These are phyloP conservation scores for Rostratula benghalensis DNA, from an alignment of 2,113 vertebrate genomes.

Conservation along the genomic window DNA sequence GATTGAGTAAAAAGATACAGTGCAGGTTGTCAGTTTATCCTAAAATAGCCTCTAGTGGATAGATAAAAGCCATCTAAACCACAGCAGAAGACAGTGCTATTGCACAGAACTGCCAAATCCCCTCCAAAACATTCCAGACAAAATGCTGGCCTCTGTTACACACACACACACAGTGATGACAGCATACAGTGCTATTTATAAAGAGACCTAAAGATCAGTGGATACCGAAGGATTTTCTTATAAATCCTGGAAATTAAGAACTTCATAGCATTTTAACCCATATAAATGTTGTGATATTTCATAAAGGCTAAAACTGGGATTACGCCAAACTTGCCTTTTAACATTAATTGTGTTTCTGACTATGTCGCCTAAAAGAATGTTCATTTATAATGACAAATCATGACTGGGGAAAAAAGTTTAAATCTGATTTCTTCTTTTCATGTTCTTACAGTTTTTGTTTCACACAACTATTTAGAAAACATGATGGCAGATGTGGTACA, in stretches of 20 bases:
- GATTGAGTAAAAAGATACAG: constrained; percentile 53
- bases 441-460: background rate
- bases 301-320: background rate
- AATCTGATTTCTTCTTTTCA: background rate
- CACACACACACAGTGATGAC: background rate
- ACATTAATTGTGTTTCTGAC: background rate
- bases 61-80: constrained; percentile 38
- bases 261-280: background rate
- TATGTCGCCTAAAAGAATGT: background rate
- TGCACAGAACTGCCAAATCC: background rate
- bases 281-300: background rate
- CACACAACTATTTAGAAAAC: background rate
- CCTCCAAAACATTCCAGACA: background rate
- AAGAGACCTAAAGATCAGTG: background rate
- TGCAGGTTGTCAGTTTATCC: constrained; percentile 47
- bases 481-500: background rate
- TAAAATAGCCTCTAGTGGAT: constrained; percentile 50
- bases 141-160: background rate
- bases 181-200: background rate
- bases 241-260: background rate
- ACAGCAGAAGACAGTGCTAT: background rate
- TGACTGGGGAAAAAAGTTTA: background rate
- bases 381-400: background rate
- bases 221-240: background rate
- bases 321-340: background rate